phyloP scores from a whole-genome alignment of 2,113 vertebrate species.

The Hippopotamus amphibius region DNA sequence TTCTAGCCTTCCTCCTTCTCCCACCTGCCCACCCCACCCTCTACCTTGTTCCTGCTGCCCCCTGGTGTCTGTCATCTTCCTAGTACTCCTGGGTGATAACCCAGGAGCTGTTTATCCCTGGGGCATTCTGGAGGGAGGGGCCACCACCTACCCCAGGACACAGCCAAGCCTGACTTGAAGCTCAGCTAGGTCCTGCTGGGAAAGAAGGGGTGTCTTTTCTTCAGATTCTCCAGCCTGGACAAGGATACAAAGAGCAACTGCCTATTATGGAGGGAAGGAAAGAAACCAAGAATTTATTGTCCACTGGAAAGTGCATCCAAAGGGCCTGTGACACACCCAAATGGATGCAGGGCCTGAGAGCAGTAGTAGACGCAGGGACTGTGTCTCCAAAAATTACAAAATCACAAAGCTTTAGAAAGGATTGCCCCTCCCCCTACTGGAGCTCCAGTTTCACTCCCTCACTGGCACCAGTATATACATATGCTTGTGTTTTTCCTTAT shows the following conservation, averaged over 20 bases:
- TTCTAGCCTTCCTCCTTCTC: not conserved
- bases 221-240: not conserved
- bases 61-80: conserved; percentile 47
- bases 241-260: not conserved
- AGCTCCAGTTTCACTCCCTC: not conserved
- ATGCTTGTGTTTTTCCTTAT: not conserved
- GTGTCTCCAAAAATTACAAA: not conserved
- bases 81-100: not conserved
- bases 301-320: not conserved
- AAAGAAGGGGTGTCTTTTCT: not conserved
- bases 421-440: not conserved
- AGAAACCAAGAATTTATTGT: not conserved
- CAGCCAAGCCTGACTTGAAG: not conserved
- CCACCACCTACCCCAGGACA: too few species aligned
- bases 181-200: not conserved
- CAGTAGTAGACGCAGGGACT: too few species aligned
- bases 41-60: conserved; percentile 13
- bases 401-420: not conserved
- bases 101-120: not conserved
- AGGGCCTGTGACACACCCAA: not conserved
- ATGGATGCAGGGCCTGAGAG: not conserved
- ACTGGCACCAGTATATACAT: not conserved
- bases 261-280: not conserved
- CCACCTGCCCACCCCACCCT: not conserved
- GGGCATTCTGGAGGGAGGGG: not conserved